Percentiles rank a stretch among this genome's conserved stretches.
phyloP scores from a whole-genome alignment of 2,113 vertebrate species.

The Sula dactylatra region DNA sequence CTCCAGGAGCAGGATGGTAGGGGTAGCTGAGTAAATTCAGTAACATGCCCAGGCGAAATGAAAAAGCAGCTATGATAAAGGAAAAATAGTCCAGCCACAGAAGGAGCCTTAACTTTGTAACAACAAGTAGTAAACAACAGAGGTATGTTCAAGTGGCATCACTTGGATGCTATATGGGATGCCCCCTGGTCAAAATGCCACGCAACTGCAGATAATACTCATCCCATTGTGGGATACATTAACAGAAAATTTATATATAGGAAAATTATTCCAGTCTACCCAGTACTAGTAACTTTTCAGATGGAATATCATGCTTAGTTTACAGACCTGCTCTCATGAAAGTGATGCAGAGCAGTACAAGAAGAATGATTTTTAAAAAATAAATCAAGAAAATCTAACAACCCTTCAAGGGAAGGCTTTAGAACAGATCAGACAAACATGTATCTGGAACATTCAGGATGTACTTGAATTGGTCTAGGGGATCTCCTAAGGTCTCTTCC shows the following conservation, averaged over 20 bases:
- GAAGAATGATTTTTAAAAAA: neutral
- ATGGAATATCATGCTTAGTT: neutral
- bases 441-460: neutral
- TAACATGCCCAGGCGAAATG: neutral
- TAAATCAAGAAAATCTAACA: neutral
- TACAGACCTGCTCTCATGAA: neutral
- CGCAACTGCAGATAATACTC: neutral
- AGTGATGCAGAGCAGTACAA: neutral
- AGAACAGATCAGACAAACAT: neutral
- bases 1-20: neutral
- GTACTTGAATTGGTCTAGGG: neutral
- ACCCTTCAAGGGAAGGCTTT: neutral
- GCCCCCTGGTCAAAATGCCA: neutral
- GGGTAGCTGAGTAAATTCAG: neutral
- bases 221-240: neutral
- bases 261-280: neutral
- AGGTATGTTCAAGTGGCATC: neutral
- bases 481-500: neutral
- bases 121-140: neutral
- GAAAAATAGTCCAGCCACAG: neutral
- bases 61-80: neutral
- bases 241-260: neutral
- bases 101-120: neutral
- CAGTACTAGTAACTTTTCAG: neutral
- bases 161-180: neutral